These are phyloP conservation scores for Cristatella mucedo DNA, from an alignment of 2,888 invertebrate species.

Conservation along the genomic window DNA sequence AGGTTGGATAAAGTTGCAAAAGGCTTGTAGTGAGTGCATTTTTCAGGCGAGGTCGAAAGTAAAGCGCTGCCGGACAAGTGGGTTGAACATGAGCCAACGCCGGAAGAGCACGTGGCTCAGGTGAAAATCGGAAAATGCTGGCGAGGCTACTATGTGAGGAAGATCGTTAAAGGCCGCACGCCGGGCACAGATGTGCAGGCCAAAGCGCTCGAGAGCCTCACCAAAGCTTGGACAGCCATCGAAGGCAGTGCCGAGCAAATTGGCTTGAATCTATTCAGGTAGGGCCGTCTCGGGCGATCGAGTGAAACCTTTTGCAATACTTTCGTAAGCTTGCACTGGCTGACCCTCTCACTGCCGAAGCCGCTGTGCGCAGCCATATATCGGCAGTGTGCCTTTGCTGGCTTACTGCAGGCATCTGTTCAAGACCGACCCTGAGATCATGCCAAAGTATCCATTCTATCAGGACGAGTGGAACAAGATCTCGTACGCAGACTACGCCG, in stretches of 20 bases:
- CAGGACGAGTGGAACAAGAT: constrained; percentile 39
- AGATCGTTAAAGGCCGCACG: constrained; percentile 23
- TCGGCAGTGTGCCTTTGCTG: background rate
- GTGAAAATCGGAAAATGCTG: constrained; percentile 31
- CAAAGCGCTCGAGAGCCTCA: constrained; percentile 24
- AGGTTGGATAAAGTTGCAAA: too few relatives aligned
- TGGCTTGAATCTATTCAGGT: constrained; percentile 33
- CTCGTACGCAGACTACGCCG: constrained; percentile 33
- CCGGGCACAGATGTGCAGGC: constrained; percentile 28
- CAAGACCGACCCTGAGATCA: constrained; percentile 27
- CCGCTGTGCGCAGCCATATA: too few relatives aligned
- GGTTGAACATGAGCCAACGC: constrained; percentile 18
- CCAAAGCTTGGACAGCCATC: constrained; percentile 28
- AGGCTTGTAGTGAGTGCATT: too few relatives aligned
- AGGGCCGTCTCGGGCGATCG: background rate
- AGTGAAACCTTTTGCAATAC: background rate
- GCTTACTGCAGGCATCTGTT: constrained; percentile 26
- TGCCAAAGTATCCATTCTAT: constrained; percentile 33
- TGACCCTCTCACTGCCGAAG: too few relatives aligned
- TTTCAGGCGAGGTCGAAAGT: constrained; percentile 4
- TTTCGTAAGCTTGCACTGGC: too few relatives aligned
- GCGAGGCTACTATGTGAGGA: constrained; percentile 29
- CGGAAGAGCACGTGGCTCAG: constrained; percentile 29
- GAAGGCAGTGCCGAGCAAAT: constrained; percentile 27
- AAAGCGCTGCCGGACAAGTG: constrained; percentile 4